phyloP scores from a whole-genome alignment of 1,140 invertebrate species.

The Triops longicaudatus region DNA sequence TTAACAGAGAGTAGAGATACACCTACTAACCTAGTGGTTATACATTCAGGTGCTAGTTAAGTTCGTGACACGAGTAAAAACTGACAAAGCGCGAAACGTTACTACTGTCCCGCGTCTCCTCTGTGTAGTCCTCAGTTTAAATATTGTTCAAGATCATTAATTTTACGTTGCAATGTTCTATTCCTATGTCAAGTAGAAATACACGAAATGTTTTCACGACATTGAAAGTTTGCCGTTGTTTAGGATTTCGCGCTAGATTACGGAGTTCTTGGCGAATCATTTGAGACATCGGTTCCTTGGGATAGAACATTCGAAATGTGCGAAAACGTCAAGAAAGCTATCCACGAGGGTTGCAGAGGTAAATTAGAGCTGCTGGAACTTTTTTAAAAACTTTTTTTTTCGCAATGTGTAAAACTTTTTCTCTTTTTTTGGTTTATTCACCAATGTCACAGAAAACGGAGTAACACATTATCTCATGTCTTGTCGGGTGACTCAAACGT shows the following conservation, averaged over 20 bases:
- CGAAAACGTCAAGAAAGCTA: constrained; percentile 75
- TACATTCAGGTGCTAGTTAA: too few species aligned
- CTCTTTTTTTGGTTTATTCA: constrained; percentile 38
- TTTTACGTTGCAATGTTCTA: too few species aligned
- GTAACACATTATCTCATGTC: constrained; percentile 61
- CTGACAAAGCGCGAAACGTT: too few species aligned
- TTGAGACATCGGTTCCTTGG: constrained; percentile 98
- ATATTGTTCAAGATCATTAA: too few species aligned
- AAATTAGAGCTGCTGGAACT: constrained; percentile 21
- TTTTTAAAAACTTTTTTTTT: constrained; percentile 39
- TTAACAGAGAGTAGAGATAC: too few species aligned
- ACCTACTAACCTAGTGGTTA: too few species aligned
- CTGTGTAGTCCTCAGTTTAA: too few species aligned
- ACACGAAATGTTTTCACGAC: too few species aligned
- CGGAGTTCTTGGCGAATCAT: constrained; percentile 85
- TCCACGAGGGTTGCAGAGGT: constrained; percentile 63
- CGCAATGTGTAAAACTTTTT: too few species aligned
- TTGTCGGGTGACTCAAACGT: constrained; percentile 88
- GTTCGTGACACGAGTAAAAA: too few species aligned
- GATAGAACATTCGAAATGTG: constrained; percentile 75
- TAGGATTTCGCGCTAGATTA: constrained; percentile 87
- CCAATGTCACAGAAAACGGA: constrained; percentile 42
- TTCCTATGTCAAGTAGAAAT: not conserved
- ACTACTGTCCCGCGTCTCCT: too few species aligned
- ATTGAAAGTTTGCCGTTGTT: constrained; percentile 29